phyloP scores from a whole-genome alignment of 2,888 invertebrate genomes.

The Oeneis ivallda region DNA sequence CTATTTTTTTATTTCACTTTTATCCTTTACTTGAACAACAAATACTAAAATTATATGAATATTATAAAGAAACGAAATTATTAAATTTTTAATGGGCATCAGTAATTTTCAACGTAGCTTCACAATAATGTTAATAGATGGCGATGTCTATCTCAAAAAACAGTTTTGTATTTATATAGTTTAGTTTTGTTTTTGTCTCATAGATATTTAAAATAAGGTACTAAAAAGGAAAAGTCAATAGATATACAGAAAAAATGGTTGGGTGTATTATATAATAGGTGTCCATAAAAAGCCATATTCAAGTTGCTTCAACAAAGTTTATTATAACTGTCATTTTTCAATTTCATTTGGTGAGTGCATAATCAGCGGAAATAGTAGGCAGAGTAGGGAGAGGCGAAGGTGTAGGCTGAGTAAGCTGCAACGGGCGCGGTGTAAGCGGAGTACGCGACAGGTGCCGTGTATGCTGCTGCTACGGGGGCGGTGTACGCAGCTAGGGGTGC shows the following conservation, averaged over 20 bases:
- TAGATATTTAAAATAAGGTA: no score
- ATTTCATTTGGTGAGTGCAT: neutral
- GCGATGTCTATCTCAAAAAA: no score
- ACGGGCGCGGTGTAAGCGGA: constrained; percentile 53
- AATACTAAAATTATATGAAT: no score
- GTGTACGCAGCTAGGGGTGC: constrained; percentile 54
- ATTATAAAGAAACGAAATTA: no score
- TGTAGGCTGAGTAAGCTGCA: constrained; percentile 54
- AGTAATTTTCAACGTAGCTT: no score
- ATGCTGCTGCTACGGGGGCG: constrained; percentile 51
- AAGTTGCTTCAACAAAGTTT: neutral
- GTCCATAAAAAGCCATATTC: neutral
- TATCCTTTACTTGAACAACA: no score
- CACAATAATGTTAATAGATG: no score
- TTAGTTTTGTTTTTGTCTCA: no score
- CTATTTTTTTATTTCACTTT: no score
- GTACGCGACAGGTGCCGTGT: constrained; percentile 55
- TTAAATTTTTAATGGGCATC: no score
- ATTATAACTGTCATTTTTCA: neutral
- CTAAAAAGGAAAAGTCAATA: neutral
- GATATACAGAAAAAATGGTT: neutral
- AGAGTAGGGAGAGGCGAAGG: constrained; percentile 50
- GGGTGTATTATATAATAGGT: neutral
- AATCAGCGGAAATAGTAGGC: constrained; percentile 48
- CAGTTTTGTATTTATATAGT: no score